Evolutionary conservation across 1,140 invertebrate species (phyloP), one percentile per base, ranked within the genome.

Genomic region (Microplitis demolitor): DNA sequence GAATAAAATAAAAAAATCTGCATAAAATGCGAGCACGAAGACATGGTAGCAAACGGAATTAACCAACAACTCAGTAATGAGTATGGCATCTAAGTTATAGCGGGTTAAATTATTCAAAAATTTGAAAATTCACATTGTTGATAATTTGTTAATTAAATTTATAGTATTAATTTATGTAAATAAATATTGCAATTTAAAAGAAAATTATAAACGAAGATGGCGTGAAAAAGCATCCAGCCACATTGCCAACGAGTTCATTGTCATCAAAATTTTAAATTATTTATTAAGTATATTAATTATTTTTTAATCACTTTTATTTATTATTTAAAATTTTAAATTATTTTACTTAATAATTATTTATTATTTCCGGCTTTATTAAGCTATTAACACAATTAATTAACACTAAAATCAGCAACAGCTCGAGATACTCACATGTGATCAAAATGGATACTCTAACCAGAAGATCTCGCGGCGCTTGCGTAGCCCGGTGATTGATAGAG

Each of bases 371-470:
- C 63, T 76, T 73, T 71, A 77, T 79, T 74, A 74, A 74, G 69
- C 75, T 76, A 82, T 79, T 80, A 84, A 76, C 83, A 85, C 79
- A 77, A 83, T 82, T 78, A 79, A 76, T 79, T 81, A 77, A 78
- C 76, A 76, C 78, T 77, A 62, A 84, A 85, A 82, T 74, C 69
- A 74, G 80, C 78, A 83, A 77, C 80, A 83, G 81, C 77, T 85
- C 83, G 78, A 71, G 75, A 86, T 89, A 90, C 89, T 90, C 88
- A 90, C 89, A 89, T 90, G 89, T 90, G 88, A 88, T 86, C 88
- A 90, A 90, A 88, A 89, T 90, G 89, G 89, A 88, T 87, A 88
- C 88, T 89, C 83, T 88, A 88, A 86, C 87, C 87, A 88, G 88
- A 89, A 89, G 89, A 86, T 81, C 80, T 79, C 77, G 70, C 37